Base-by-base conservation (phyloP, 2,797 vertebrate genomes). In the Scyliorhinus canicula region DNA sequence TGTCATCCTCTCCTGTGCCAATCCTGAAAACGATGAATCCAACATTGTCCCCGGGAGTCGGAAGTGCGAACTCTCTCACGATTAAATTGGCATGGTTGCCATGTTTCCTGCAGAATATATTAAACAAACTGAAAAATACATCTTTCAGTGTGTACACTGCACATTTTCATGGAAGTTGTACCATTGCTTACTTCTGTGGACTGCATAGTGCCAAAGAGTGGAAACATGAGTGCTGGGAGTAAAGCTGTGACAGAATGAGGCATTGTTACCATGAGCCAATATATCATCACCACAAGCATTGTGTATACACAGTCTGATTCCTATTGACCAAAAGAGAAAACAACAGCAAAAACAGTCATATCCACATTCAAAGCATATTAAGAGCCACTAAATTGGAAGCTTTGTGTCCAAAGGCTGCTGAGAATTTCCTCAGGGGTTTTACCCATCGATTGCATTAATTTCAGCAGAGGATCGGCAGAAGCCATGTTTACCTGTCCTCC, bases 271-370 rank as follows among this genome's bases (percentile, higher is more conserved):
- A 98, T 98, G 82, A 98, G 96, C 98, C 98, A 99, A 97, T 97
- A 98, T 35, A 97, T 96, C 0, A 98, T 98, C 95, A 99, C 97
- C 55, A 99, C 96, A 60, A 99, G 96, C 95, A 99, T 96, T 0
- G 96, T 97, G 86, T 98, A 99, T 0, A 98, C 98, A 97, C 98
- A 99, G 97, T 98, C 96, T 96, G 98, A 97, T 97, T 98, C 98
- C 99, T 99, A 88, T 65, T 91, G n/a, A 91, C 57, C n/a, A 57
- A 4, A 44, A 44, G 57, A 91, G 63, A 97, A 95, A 65, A 24
- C 69, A 55, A 95, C 95, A 95, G 35, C 35, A n/a, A 95, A 44
- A 84, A 60, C 19, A 93, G 16, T 19, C 26, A 77, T 44, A 85
- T n/a, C 35, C 71, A 4, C n/a, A 63, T 91, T 91, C 57, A 35